Evolutionary conservation across 2,888 invertebrate genomes (phyloP), one percentile per base, ranked within the genome.

Genomic region (Chrysolina oricalcia): DNA sequence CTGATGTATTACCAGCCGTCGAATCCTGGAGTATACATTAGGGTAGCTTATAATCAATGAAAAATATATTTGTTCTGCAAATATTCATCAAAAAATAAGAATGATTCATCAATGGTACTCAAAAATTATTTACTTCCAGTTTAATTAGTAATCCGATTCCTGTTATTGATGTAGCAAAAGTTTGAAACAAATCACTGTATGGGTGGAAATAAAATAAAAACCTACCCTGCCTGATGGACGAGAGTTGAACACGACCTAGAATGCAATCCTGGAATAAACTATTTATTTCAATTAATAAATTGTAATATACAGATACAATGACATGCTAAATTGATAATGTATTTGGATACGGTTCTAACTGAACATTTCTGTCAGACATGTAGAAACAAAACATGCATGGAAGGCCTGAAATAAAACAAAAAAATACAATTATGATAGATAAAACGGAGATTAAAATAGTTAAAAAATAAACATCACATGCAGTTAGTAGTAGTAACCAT

Each of bases 331-430:
- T 15, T 59, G 59, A 35, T 59, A 35, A 27, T 27, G 6, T 4
- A n/a, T 59, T 27, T 9, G 75, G 68, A 27, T 59, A 27, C 0
- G 74, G 70, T 66, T 83, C 84, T 67, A 78, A 72, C 46, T 79
- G 84, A 66, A 86, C 85, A 78, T 86, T 87, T 73, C 83, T 80
- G 72, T 87, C 87, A 35, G 85, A 85, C 83, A 87, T 85, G 83
- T 85, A 87, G 67, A 86, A 82, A 78, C 87, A 88, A 85, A 86
- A 84, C 77, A 83, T 85, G 82, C 88, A 88, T 68, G 86, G 86
- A 80, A 85, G 82, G 66, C 85, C 87, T 87, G 81, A 76, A 83
- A 84, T 81, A 74, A 76, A 79, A 84, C 83, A 85, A 82, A 80
- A n/a, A 80, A 76, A 72, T 46, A 76, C 63, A 68, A 27, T 72